Percentiles rank a stretch among this genome's conserved stretches.
Conservation (phyloP, 2,797 vertebrate genomes). For the Esox masquinongy region DNA sequence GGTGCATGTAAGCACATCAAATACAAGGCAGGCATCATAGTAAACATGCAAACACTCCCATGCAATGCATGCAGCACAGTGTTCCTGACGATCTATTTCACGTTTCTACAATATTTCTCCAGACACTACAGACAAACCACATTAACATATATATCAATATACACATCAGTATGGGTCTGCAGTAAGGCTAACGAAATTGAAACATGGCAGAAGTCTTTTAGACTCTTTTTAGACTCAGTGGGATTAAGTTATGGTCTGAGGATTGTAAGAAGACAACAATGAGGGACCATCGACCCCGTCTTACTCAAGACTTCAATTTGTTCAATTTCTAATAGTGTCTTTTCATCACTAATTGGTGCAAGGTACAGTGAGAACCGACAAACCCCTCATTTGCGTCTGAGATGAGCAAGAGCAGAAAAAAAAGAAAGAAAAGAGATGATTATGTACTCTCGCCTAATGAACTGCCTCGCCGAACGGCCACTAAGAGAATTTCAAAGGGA, state of each 20-base stretch:
- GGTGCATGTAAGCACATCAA: slow-evolving; percentile 74
- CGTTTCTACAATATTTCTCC: neutral
- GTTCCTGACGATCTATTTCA: slow-evolving; percentile 58
- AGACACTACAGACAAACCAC: neutral
- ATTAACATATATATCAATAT: slow-evolving; percentile 5
- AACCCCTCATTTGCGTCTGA: slow-evolving; percentile 13
- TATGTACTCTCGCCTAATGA: slow-evolving; percentile 23
- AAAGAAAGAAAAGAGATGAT: slow-evolving; percentile 16
- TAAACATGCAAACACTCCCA: slow-evolving; percentile 64
- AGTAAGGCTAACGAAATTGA: neutral
- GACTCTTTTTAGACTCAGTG: slow-evolving; percentile 13
- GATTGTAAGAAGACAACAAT: slow-evolving; percentile 20
- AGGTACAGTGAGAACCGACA: slow-evolving; percentile 12
- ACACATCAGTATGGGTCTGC: neutral
- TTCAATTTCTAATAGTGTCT: slow-evolving; percentile 9
- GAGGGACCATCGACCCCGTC: slow-evolving; percentile 11
- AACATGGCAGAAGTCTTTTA: slow-evolving; percentile 20
- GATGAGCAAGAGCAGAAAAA: slow-evolving; percentile 7
- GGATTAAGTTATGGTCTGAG: slow-evolving; percentile 37
- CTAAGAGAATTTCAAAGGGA: neutral
- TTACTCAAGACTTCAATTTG: slow-evolving; percentile 20
- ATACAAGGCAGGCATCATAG: slow-evolving; percentile 75
- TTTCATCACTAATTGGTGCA: slow-evolving; percentile 24
- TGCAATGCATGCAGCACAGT: slow-evolving; percentile 70
- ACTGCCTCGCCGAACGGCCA: slow-evolving; percentile 19